phyloP scores from a whole-genome alignment of 2,888 invertebrate species.

The Lomographa bimaculata region DNA sequence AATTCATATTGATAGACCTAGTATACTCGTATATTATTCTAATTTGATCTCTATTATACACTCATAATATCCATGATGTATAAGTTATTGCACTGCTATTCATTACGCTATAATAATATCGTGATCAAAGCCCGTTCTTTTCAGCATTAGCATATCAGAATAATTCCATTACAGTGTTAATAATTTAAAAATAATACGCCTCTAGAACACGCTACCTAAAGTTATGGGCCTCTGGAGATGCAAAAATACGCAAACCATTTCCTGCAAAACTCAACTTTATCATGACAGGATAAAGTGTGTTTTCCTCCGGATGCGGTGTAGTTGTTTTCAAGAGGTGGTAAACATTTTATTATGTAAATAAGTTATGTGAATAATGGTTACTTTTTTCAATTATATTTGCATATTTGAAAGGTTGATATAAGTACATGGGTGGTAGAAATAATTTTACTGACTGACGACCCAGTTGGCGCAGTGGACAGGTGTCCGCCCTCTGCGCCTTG shows the following conservation, averaged over 20 bases:
- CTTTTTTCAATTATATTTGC: conserved; percentile 33
- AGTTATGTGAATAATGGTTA: conserved; percentile 38
- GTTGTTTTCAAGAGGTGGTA: conserved; percentile 51
- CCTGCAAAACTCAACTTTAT: conserved; percentile 36
- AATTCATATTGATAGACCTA: no score
- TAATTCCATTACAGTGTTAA: conserved; percentile 79
- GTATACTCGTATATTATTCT: no score
- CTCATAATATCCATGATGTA: no score
- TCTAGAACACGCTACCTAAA: conserved; percentile 68
- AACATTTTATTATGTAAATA: conserved; percentile 61
- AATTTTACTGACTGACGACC: no score
- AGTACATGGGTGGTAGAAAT: conserved; percentile 1
- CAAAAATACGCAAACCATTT: conserved; percentile 34
- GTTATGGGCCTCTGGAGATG: conserved; percentile 73
- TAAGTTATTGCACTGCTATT: conserved; percentile 7
- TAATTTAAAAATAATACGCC: conserved; percentile 79
- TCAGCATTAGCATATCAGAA: conserved; percentile 75
- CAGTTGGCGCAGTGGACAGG: no score
- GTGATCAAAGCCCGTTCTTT: conserved; percentile 67
- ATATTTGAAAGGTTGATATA: conserved; percentile 24
- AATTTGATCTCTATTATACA: no score
- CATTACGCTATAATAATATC: conserved; percentile 47
- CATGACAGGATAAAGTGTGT: conserved; percentile 25
- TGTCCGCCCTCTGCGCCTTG: no score
- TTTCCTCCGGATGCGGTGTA: conserved; percentile 18